These are phyloP conservation scores for Tetrax tetrax DNA, from an alignment of 2,113 vertebrate species.

Conservation along the genomic window DNA sequence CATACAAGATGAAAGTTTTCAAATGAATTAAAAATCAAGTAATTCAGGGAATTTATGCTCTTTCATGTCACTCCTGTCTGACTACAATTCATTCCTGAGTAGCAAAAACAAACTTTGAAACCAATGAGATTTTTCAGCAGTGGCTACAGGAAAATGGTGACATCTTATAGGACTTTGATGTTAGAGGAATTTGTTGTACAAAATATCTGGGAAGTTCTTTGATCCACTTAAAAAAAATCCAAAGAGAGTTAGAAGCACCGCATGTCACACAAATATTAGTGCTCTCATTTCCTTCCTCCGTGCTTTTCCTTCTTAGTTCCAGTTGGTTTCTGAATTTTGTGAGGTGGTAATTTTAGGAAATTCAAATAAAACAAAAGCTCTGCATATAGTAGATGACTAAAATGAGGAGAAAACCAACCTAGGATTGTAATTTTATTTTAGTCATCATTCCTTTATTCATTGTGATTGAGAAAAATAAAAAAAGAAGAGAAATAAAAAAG, in stretches of 20 bases:
- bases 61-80: background rate
- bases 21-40: background rate
- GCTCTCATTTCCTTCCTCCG: background rate
- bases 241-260: background rate
- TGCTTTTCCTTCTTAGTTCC: background rate
- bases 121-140: background rate
- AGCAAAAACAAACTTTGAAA: conserved; percentile 3
- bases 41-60: background rate
- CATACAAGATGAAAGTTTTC: background rate
- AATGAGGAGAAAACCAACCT: background rate
- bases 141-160: background rate
- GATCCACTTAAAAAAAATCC: background rate
- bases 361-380: background rate
- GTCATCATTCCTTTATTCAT: background rate
- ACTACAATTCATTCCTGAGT: background rate
- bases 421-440: background rate
- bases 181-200: background rate
- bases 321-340: background rate
- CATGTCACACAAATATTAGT: background rate
- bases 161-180: conserved; percentile 13
- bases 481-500: background rate
- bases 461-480: background rate
- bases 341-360: background rate
- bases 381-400: background rate
- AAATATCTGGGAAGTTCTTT: conserved; percentile 27